phyloP scores from a whole-genome alignment of 2,888 invertebrate species.

The Mythimna pallens region DNA sequence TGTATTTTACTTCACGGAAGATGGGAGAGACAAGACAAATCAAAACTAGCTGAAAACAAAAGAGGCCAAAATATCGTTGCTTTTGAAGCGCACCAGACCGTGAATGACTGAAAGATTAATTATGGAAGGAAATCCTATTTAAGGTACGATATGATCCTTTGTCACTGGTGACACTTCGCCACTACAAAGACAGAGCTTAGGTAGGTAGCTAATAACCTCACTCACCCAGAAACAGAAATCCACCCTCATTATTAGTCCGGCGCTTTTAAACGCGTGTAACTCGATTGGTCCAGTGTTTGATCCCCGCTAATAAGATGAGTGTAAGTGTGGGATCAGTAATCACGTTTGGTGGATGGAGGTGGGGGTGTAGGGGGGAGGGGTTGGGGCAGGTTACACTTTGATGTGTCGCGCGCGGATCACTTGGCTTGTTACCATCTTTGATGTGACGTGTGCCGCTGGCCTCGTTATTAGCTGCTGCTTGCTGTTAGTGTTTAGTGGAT shows the following conservation, averaged over 20 bases:
- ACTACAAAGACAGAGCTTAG: constrained; percentile 16
- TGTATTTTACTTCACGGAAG: background rate
- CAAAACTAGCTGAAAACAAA: constrained; percentile 15
- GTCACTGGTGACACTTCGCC: constrained; percentile 12
- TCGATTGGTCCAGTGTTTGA: constrained; percentile 49
- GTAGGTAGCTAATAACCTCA: constrained; percentile 15
- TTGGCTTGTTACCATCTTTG: constrained; percentile 15
- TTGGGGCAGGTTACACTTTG: constrained; percentile 38
- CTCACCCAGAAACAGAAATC: constrained; percentile 18
- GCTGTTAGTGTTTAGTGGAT: constrained; percentile 16
- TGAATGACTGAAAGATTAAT: constrained; percentile 25
- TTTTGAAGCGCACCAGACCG: constrained; percentile 25
- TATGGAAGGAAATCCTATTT: constrained; percentile 24
- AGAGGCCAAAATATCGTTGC: background rate
- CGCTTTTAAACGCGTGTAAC: constrained; percentile 50
- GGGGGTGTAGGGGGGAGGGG: background rate
- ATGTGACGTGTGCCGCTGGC: constrained; percentile 26
- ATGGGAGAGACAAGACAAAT: constrained; percentile 21
- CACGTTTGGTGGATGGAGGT: constrained; percentile 26
- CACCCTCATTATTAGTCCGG: constrained; percentile 26
- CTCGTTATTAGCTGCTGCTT: constrained; percentile 18
- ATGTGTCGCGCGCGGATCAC: constrained; percentile 35
- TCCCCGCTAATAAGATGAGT: constrained; percentile 55
- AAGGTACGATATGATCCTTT: constrained; percentile 42
- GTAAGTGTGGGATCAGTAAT: constrained; percentile 43